Evolutionary conservation across 2,113 vertebrate species (phyloP), one percentile per base, ranked within the genome.

Genomic region (Helogale parvula): DNA sequence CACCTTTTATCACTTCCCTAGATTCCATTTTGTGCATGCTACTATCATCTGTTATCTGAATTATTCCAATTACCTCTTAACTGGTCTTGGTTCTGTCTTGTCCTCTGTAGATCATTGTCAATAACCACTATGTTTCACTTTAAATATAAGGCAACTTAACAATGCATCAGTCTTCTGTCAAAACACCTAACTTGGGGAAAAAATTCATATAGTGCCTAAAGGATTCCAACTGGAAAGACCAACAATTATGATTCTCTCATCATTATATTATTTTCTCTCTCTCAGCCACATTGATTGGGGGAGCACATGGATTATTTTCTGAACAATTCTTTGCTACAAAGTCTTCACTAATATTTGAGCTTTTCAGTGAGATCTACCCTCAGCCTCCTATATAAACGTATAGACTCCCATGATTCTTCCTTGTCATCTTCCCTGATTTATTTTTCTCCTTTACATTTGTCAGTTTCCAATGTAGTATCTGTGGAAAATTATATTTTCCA

Each of bases 401-500:
- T 2, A 66, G 14, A 29, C 8, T 1, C 0, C n/a, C 0, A 7
- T 76, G n/a, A 54, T n/a, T 74, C 19, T 52, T 72, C 23, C 1
- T 76, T 66, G 45, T n/a, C 15, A 29, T 54, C 8, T 76, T 57
- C 9, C 7, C 35, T 76, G 69, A 54, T 90, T 82, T 38, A 68
- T 76, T 88, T 38, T 71, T 71, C 57, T 13, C 12, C 16, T 15
- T 65, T 52, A 76, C 25, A 14, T 2, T 90, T 27, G 8, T 54
- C 14, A 65, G 38, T 72, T 60, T 52, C n/a, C 65, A 52, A 54
- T 35, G 50, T 16, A 21, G 3, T 65, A 66, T 45, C 27, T 54
- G 19, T 66, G 27, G 29, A 41, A 65, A 54, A 19, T 27, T 54
- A 1, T 41, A 25, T 52, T 76, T 82, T 83, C 19, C 68, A 83